phyloP scores from a whole-genome alignment of 2,113 vertebrate genomes.

The Ifrita kowaldi region DNA sequence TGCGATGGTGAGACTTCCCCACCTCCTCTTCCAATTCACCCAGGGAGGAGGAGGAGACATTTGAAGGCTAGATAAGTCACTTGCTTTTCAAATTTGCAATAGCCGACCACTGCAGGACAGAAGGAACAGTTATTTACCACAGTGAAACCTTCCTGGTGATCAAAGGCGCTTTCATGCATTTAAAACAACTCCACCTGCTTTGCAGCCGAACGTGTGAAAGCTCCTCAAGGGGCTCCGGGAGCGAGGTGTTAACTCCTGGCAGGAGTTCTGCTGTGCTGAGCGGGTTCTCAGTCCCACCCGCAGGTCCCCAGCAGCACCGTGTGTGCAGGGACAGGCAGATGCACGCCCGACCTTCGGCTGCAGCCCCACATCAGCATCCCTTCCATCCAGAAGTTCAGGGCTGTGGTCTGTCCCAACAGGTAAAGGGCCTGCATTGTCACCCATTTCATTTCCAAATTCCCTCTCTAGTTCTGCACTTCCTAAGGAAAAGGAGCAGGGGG shows the following conservation, averaged over 20 bases:
- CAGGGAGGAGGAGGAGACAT: accelerated
- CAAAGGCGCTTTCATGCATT: background rate
- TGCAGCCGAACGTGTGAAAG: background rate
- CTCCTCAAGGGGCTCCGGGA: background rate
- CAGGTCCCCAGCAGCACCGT: accelerated
- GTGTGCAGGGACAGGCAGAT: accelerated
- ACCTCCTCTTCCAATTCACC: background rate
- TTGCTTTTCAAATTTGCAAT: background rate
- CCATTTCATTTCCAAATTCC: background rate
- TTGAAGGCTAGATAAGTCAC: background rate
- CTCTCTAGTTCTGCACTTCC: background rate
- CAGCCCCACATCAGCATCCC: background rate
- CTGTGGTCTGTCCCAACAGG: accelerated
- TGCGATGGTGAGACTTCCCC: accelerated
- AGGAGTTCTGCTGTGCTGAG: background rate
- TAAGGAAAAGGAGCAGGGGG: background rate
- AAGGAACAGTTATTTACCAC: background rate
- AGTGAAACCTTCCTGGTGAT: background rate
- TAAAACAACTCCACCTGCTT: background rate
- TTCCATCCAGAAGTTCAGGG: background rate
- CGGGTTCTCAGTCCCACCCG: background rate
- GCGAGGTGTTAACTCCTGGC: background rate
- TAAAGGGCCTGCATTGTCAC: background rate
- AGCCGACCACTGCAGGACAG: accelerated
- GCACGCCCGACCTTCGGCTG: accelerated